phyloP scores from a whole-genome alignment of 2,113 vertebrate genomes.

The Rhinichthys klamathensis region DNA sequence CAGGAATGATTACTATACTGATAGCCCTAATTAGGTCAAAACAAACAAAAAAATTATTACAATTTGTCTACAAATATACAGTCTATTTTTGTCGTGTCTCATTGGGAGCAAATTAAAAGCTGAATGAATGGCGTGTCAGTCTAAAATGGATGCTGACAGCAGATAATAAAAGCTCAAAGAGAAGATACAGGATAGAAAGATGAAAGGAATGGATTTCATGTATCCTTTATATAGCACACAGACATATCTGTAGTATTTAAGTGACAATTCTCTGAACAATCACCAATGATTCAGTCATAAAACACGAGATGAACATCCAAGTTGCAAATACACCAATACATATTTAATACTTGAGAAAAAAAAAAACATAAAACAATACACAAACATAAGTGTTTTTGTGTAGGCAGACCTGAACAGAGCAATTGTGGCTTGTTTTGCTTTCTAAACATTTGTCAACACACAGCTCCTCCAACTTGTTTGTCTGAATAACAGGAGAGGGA shows the following conservation, averaged over 20 bases:
- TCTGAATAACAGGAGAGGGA: not conserved
- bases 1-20: not conserved
- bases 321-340: no score
- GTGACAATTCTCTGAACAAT: not conserved
- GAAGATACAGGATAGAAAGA: constrained; percentile 20
- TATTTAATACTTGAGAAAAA: not conserved
- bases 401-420: not conserved
- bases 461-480: not conserved
- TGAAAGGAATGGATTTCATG: not conserved
- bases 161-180: constrained; percentile 39
- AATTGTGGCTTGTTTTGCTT: not conserved
- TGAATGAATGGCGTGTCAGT: constrained; percentile 1
- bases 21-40: not conserved
- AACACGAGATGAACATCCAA: not conserved
- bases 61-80: not conserved
- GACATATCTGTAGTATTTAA: not conserved
- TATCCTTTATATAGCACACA: not conserved
- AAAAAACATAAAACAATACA: not conserved
- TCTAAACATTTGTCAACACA: not conserved
- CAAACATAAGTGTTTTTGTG: no score
- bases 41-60: not conserved
- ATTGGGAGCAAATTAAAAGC: not conserved
- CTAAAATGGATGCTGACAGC: constrained; percentile 21
- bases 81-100: not conserved
- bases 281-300: not conserved